Base-by-base conservation (phyloP, 2,113 vertebrate species). In the Copsychus sechellarum region DNA sequence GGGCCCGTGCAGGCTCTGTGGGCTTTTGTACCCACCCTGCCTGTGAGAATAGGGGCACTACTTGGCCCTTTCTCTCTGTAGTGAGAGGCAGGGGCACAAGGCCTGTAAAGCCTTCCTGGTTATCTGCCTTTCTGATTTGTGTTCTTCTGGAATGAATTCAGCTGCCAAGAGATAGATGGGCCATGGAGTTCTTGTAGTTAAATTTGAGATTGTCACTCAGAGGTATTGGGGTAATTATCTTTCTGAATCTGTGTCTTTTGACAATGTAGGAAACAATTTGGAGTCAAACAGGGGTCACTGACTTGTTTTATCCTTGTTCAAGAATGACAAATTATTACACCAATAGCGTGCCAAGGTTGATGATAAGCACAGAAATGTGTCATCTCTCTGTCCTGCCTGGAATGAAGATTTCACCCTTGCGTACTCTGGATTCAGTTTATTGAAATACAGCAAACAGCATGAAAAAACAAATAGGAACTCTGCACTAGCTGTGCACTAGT, bases 21-120 rank as follows among this genome's bases (percentile, higher is more conserved):
- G 29, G 26, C 56, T 87, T 34, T 66, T 53, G 10, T 11, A 12
- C 4, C 28, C 1, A 1, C 11, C 24, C 24, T 50, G 29, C 34
- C 38, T 7, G 1, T 22, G 16, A 19, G 47, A 54, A 33, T 1
- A 1, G 17, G 13, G 26, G 1, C 5, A 3, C 12, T 17, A 0
- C 40, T n/a, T 51, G 33, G 21, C 12, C 26, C 14, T 34, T 40
- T 29, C 40, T 40, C 45, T 54, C 43, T 22, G 7, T 11, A 23
- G 40, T 3, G 18, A 70, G 29, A 76, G 29, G 34, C 15, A 45
- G 38, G 66, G 33, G 29, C 24, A 58, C 5, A 28, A 89, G 43
- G 17, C 47, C 38, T n/a, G 21, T 9, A 14, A 72, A 94, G 31
- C 53, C 24, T 51, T 79, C 11, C 40, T 60, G 4, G 2, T 64